Conservation (phyloP, 2,888 invertebrate species). For the Strigamia crassipes region DNA sequence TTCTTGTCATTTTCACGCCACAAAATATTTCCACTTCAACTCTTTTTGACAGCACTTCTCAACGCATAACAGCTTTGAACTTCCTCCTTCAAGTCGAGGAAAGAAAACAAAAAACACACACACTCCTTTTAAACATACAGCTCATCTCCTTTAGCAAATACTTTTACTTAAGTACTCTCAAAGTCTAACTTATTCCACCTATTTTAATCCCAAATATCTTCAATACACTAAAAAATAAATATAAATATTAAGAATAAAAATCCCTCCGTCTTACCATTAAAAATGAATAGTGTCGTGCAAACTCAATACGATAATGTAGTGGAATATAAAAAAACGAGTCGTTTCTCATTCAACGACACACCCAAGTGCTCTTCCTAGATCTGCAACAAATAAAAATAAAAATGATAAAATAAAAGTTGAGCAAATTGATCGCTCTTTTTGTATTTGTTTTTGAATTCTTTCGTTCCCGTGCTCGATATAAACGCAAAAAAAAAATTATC, state of each 20-base stretch:
- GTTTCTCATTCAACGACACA: neutral
- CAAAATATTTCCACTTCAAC: conserved; percentile 16
- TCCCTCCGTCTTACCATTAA: neutral
- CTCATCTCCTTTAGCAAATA: neutral
- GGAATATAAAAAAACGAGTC: neutral
- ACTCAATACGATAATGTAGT: neutral
- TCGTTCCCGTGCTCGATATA: too few relatives aligned
- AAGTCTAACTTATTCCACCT: neutral
- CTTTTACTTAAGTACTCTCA: neutral
- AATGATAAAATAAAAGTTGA: neutral
- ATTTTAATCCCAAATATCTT: neutral
- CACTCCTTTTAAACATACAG: neutral
- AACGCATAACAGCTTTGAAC: conserved; percentile 5
- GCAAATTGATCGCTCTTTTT: neutral
- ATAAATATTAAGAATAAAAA: too few relatives aligned
- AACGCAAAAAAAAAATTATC: neutral
- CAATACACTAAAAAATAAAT: neutral
- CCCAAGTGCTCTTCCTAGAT: neutral
- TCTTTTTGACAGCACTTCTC: conserved; percentile 10
- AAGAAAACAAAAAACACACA: neutral
- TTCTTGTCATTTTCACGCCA: conserved; percentile 12
- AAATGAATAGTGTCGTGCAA: neutral
- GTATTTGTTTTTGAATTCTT: neutral
- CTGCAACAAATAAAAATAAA: neutral
- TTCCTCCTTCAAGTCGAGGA: neutral